Conservation (phyloP, 2,888 invertebrate genomes). For the Xiphydria camelus region DNA sequence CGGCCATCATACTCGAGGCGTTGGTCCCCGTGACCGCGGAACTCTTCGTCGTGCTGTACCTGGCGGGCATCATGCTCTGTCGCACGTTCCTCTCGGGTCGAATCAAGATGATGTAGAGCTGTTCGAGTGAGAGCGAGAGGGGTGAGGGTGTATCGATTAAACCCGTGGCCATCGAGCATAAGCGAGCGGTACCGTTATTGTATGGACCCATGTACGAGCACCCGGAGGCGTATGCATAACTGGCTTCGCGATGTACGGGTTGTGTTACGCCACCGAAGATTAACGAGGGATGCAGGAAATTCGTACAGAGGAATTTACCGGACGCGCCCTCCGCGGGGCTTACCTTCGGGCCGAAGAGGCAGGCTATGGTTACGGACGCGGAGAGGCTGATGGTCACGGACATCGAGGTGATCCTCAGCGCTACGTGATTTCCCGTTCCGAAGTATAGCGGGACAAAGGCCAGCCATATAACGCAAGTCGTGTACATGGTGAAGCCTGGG, state of each 20-base stretch:
- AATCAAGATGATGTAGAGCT: constrained; percentile 88
- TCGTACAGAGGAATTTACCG: no score
- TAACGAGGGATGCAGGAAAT: no score
- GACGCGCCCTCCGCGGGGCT: no score
- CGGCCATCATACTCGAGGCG: constrained; percentile 68
- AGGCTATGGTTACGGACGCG: constrained; percentile 90
- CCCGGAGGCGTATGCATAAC: no score
- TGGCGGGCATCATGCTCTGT: constrained; percentile 81
- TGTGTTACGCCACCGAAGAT: no score
- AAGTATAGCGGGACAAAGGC: constrained; percentile 98
- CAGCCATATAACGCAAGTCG: constrained; percentile 96
- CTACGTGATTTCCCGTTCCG: constrained; percentile 91
- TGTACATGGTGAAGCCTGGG: constrained; percentile 97
- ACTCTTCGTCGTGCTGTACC: constrained; percentile 67
- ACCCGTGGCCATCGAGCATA: no score
- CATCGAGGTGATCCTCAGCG: constrained; percentile 91
- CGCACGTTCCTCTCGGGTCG: constrained; percentile 88
- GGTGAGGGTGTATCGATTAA: no score
- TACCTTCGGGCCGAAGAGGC: constrained; percentile 93
- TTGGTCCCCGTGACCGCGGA: constrained; percentile 64
- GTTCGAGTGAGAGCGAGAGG: no score
- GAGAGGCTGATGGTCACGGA: constrained; percentile 93
- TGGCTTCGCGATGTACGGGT: no score
- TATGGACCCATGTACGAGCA: no score
- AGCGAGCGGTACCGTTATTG: no score